These are phyloP conservation scores for Anadara kagoshimensis DNA, from an alignment of 1,140 invertebrate genomes.

Conservation along the genomic window DNA sequence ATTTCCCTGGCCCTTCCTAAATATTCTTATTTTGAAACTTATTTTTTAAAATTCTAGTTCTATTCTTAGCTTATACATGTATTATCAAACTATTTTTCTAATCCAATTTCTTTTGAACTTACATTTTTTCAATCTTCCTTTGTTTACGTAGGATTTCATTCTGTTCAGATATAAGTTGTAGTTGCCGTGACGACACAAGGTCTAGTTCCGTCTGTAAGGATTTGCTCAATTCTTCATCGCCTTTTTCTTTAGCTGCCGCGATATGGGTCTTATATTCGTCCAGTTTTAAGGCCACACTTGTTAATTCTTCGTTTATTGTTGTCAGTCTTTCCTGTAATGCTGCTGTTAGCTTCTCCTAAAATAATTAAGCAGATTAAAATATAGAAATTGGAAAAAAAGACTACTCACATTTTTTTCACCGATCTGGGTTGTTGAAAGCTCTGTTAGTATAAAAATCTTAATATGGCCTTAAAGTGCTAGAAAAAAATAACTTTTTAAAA, in stretches of 20 bases:
- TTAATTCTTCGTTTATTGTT: constrained; percentile 75
- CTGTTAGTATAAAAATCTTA: too few relatives aligned
- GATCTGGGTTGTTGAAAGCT: too few relatives aligned
- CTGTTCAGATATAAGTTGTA: constrained; percentile 77
- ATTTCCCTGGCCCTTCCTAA: too few relatives aligned
- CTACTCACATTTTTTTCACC: constrained; percentile 10
- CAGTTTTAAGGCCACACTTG: constrained; percentile 72
- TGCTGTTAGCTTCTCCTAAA: not conserved
- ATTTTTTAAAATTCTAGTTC: too few relatives aligned
- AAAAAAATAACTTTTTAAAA: too few relatives aligned
- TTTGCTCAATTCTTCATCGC: constrained; percentile 62
- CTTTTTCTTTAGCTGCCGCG: constrained; percentile 58
- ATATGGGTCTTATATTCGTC: constrained; percentile 75
- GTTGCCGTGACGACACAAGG: constrained; percentile 73
- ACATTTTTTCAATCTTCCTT: constrained; percentile 37
- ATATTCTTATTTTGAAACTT: too few relatives aligned
- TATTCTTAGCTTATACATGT: too few relatives aligned
- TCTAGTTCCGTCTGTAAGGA: constrained; percentile 75
- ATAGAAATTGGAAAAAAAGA: constrained; percentile 5
- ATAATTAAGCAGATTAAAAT: not conserved
- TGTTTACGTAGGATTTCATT: constrained; percentile 75
- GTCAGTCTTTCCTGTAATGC: constrained; percentile 75
- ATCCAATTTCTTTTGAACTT: not conserved
- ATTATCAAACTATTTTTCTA: too few relatives aligned
- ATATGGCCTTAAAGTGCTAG: too few relatives aligned